phyloP scores from a whole-genome alignment of 2,113 vertebrate species.

The Paedocypris sp. region DNA sequence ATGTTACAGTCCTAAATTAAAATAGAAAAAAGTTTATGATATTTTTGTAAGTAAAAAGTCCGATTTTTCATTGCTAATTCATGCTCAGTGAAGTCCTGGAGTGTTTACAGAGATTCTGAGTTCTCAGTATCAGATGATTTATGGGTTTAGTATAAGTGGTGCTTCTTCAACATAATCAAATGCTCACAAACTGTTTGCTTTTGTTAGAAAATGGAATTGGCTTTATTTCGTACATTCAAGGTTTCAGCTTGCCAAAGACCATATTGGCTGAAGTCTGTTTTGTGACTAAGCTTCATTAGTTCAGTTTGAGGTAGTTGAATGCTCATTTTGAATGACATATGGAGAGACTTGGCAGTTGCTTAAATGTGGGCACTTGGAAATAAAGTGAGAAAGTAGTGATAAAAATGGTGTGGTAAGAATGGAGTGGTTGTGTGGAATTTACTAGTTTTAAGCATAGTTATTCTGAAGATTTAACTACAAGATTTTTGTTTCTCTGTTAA shows the following conservation, averaged over 20 bases:
- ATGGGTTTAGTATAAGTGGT: not conserved
- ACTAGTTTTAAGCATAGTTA: no score
- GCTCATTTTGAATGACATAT: not conserved
- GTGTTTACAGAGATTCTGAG: not conserved
- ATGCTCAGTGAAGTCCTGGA: no score
- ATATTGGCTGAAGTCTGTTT: not conserved
- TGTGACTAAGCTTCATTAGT: constrained; percentile 6
- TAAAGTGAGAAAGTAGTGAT: not conserved
- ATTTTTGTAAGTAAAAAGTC: no score
- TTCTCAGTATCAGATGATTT: not conserved
- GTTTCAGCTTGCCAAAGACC: not conserved
- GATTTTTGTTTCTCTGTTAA: no score
- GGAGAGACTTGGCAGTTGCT: not conserved
- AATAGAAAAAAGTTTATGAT: no score
- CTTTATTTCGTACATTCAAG: not conserved
- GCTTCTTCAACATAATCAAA: not conserved
- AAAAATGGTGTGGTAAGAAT: no score
- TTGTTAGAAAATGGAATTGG: not conserved
- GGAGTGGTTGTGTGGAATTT: no score
- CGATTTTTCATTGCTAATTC: no score
- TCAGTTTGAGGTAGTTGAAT: constrained; percentile 3
- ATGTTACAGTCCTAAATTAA: no score
- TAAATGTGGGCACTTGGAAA: not conserved
- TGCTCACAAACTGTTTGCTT: not conserved
- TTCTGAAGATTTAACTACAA: no score